Evolutionary conservation across 2,797 vertebrate species (phyloP), one percentile per base, ranked within the genome.

Genomic region (Falco peregrinus): DNA sequence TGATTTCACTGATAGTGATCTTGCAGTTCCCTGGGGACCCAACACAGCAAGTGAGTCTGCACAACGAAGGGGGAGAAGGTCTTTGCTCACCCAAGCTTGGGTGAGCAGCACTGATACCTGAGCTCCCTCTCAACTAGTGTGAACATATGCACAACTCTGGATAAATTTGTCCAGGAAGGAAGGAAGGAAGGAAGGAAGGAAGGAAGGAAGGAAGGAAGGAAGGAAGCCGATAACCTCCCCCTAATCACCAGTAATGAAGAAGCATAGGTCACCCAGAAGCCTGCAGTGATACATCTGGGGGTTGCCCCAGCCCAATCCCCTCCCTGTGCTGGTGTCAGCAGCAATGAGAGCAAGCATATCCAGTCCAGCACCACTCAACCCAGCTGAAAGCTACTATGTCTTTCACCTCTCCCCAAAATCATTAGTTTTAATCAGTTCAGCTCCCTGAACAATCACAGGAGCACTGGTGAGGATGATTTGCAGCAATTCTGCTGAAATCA

Each of bases 391-490:
- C 28, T 51, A 19, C 21, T 21, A 37, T 37, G 41, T 74, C 60
- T 84, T 91, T 53, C 60, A 63, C 8, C 39, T 80, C 45, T 47
- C 22, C 50, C 26, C 33, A 47, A 18, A 90, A 60, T 53, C 18
- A 25, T 12, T 54, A 29, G 11, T 83, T 89, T 82, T 53, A 48
- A 60, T 35, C 6, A 1, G 14, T 68, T 77, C 25, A 53, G 37
- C 17, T 81, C 35, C 48, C 59, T 37, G n/a, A 19, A 65, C 33
- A 31, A 13, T 20, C 35, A 64, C 61, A 71, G 56, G 11, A 70
- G 43, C 28, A 67, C 14, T 0, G 0, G 25, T 29, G 48, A 50
- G 61, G 63, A 0, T 0, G 37, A 47, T 47, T 33, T 77, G 69
- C 61, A 84, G 45, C 29, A 71, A 5, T 29, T 79, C 50, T 45